These are phyloP conservation scores for Cyanistes caeruleus DNA, from an alignment of 2,113 vertebrate genomes.

Conservation along the genomic window DNA sequence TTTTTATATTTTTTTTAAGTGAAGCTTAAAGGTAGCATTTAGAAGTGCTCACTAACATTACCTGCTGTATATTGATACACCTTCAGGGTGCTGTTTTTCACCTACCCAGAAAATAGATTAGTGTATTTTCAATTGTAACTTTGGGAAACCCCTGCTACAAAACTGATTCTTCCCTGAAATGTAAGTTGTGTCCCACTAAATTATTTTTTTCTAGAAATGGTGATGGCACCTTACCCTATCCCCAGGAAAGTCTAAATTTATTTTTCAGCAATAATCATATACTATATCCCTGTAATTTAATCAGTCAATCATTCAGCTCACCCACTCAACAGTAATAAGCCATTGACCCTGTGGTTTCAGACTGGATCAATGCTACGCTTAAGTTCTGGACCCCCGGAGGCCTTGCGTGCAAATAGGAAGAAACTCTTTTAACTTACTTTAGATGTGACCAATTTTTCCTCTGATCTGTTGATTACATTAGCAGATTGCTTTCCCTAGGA, in stretches of 20 bases:
- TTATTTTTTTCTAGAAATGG: background rate
- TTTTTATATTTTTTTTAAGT: background rate
- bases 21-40: background rate
- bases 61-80: background rate
- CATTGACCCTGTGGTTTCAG: slow-evolving; percentile 70
- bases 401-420: slow-evolving; percentile 57
- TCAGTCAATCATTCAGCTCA: background rate
- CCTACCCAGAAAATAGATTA: background rate
- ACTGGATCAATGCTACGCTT: slow-evolving; percentile 65
- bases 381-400: slow-evolving; percentile 68
- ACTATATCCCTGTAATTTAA: slow-evolving; percentile 58
- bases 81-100: background rate
- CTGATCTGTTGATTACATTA: slow-evolving; percentile 73
- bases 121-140: background rate
- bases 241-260: background rate
- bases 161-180: background rate
- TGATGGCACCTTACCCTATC: background rate
- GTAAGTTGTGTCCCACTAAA: background rate
- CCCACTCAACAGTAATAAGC: slow-evolving; percentile 58
- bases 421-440: slow-evolving; percentile 68
- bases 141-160: background rate
- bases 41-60: background rate
- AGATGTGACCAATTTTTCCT: slow-evolving; percentile 46
- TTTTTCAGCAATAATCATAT: slow-evolving; percentile 38
- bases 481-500: slow-evolving; percentile 57